Conservation (phyloP, 1,140 invertebrate species). For the Drosophila gunungcola region DNA sequence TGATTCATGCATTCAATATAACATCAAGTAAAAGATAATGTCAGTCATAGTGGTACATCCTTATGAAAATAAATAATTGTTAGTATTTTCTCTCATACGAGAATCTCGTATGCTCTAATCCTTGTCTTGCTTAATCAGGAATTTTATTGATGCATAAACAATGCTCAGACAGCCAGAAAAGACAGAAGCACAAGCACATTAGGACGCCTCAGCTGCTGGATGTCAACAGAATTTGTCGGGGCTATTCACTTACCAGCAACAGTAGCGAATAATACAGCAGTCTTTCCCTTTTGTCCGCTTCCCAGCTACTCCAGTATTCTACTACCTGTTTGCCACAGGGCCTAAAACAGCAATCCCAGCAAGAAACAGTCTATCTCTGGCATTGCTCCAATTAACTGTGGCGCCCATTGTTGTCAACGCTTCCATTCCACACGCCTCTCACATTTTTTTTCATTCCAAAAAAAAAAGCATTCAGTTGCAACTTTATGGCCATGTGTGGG, state of each 20-base stretch:
- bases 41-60: too few species aligned
- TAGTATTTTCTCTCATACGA: too few species aligned
- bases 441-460: constrained; percentile 1
- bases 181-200: constrained; percentile 10
- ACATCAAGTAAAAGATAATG: too few species aligned
- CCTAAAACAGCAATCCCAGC: constrained; percentile 27
- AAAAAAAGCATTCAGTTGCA: constrained; percentile 12
- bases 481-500: constrained; percentile 2
- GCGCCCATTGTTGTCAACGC: constrained; percentile 56
- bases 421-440: constrained; percentile 7
- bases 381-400: constrained; percentile 69
- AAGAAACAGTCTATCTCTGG: constrained; percentile 17
- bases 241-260: constrained; percentile 18
- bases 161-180: constrained; percentile 4
- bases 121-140: background rate
- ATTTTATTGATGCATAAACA: constrained; percentile 19
- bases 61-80: too few species aligned
- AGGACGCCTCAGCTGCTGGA: constrained; percentile 21
- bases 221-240: constrained; percentile 45
- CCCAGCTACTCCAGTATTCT: background rate
- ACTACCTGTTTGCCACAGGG: constrained; percentile 15
- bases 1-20: too few species aligned
- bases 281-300: background rate
- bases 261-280: constrained; percentile 33
- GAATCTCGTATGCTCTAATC: too few species aligned